Percentiles rank a stretch among this genome's conserved stretches.
phyloP scores from a whole-genome alignment of 2,888 invertebrate species.

The Drosophila affinis region DNA sequence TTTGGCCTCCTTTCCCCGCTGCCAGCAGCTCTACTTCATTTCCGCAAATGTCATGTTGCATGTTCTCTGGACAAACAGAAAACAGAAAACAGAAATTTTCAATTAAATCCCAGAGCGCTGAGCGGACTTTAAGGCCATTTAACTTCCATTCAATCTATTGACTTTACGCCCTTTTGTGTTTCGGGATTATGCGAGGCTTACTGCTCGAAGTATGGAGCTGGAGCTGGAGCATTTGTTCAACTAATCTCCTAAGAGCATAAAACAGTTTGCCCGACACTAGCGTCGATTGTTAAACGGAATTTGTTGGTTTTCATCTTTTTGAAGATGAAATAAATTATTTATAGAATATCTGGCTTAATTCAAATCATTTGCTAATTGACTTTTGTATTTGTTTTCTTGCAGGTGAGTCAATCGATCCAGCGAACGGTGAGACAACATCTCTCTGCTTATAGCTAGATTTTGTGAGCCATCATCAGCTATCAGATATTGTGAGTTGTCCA shows the following conservation, averaged over 20 bases:
- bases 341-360: constrained; percentile 4
- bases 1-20: constrained; percentile 10
- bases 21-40: constrained; percentile 21
- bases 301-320: constrained; percentile 10
- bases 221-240: constrained; percentile 13
- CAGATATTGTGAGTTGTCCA: background rate
- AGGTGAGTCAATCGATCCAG: constrained; percentile 29
- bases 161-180: constrained; percentile 35
- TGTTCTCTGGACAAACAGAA: constrained; percentile 23
- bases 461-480: no score
- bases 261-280: constrained; percentile 17
- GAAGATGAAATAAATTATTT: constrained; percentile 7
- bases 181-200: background rate
- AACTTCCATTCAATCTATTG: constrained; percentile 16
- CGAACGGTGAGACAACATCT: background rate
- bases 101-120: constrained; percentile 35
- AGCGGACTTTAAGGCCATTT: constrained; percentile 27
- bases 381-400: constrained; percentile 27
- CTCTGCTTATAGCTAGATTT: background rate
- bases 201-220: background rate
- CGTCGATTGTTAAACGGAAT: constrained; percentile 7
- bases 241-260: constrained; percentile 38
- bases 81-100: constrained; percentile 33
- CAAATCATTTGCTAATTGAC: constrained; percentile 28
- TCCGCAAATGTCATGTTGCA: constrained; percentile 35